Percentiles rank a stretch among this genome's conserved stretches.
Evolutionary conservation across 2,113 vertebrate species (phyloP).

Genomic region (Coptodon bakossiorum): DNA sequence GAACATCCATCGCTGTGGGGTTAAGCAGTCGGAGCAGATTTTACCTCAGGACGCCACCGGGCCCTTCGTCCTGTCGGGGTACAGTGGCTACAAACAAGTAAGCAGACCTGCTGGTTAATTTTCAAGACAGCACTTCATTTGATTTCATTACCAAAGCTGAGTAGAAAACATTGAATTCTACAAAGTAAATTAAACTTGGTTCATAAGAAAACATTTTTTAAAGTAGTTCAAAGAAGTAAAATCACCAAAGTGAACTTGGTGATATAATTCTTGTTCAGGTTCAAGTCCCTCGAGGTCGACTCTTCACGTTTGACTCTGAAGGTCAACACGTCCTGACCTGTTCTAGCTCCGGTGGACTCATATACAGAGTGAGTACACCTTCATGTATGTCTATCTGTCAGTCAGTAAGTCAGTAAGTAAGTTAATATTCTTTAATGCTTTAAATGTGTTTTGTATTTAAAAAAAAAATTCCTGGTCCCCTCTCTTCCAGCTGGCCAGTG

Average conservation of each 20-base stretch:
- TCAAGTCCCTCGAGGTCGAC: conserved; percentile 86
- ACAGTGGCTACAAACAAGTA: conserved; percentile 97
- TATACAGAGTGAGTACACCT: conserved; percentile 79
- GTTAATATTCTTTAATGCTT: neutral
- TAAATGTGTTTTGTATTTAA: neutral
- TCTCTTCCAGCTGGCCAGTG: conserved; percentile 75
- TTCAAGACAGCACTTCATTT: neutral
- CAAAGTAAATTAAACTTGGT: neutral
- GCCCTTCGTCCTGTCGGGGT: conserved; percentile 91
- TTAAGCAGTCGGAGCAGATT: conserved; percentile 83
- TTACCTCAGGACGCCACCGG: conserved; percentile 87
- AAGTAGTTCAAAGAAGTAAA: neutral
- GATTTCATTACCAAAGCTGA: neutral
- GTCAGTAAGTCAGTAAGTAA: neutral
- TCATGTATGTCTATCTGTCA: neutral
- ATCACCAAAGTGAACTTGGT: neutral
- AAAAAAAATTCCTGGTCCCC: neutral
- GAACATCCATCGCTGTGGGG: conserved; percentile 91
- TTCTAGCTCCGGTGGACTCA: conserved; percentile 82
- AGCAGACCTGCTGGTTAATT: neutral
- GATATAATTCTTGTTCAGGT: conserved; percentile 68
- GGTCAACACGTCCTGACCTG: conserved; percentile 92
- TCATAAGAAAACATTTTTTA: neutral
- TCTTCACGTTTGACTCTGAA: conserved; percentile 96
- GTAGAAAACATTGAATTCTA: neutral